Base-by-base conservation (phyloP, 2,888 invertebrate species). In the Eulithis testata region DNA sequence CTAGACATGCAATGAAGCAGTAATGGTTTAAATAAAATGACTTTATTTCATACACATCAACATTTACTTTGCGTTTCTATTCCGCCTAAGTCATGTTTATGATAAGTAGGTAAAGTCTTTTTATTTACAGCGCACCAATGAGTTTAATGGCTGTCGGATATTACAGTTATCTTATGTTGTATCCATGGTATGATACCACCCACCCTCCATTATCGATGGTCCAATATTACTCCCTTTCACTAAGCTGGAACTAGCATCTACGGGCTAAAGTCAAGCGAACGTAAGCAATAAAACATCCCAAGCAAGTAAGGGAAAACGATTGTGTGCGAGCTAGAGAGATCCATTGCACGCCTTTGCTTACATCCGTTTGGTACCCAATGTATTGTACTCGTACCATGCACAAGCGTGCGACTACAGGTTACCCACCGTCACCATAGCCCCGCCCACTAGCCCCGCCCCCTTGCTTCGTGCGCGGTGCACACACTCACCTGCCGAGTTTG, bases 401-500 rank as follows among this genome's bases (percentile, higher is more conserved):
- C 54, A 60, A 65, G 63, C 66, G 66, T 66, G 63, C 53, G 51
- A 52, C 59, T 59, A 51, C 43, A 43, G 52, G 49, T 62, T 62
- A 66, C 55, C 66, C 27, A 52, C 59, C 66, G 53, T 44, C 58
- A 54, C 66, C 58, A 37, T 14, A 58, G 60, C 63, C 21, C 49
- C 49, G 49, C 21, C 49, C 49, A 21, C 49, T 31, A 4, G 31
- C 3, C 31, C 31, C 31, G 31, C 31, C 31, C 31, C 31, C 31
- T 31, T 31, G 31, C 31, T 31, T 45, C 37, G 70, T 66, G 62
- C 70, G 76, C 76, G 71, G 73, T 71, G 76, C 75, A 70, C 79
- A 89, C 79, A 89, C 95, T 94, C 94, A 97, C 97, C 97, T 97
- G 93, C 98, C 98, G 77, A 98, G 94, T 80, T 95, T 95, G 91